Evolutionary conservation across 1,140 invertebrate genomes (phyloP).

Genomic region (Araneus ventricosus): DNA sequence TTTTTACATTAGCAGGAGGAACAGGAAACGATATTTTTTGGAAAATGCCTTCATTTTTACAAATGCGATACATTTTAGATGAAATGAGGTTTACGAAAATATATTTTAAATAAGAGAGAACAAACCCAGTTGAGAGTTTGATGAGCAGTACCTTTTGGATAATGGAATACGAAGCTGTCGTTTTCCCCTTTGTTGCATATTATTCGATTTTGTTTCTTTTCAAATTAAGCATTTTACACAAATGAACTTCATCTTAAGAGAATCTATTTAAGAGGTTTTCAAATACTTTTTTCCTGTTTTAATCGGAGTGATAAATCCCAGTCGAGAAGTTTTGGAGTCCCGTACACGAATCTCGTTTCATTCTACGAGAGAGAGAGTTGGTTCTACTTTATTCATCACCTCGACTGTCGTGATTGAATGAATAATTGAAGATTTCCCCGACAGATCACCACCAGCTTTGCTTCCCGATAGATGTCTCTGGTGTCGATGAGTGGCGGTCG

Average conservation of each 20-base stretch:
- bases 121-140: not conserved
- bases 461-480: slow-evolving; percentile 50
- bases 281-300: too few relatives aligned
- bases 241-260: too few relatives aligned
- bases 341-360: slow-evolving; percentile 3
- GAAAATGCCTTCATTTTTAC: not conserved
- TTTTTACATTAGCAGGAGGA: too few relatives aligned
- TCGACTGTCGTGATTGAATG: slow-evolving; percentile 15
- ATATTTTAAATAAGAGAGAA: not conserved
- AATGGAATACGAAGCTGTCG: too few relatives aligned
- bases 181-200: too few relatives aligned
- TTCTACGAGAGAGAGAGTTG: not conserved
- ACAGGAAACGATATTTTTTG: not conserved
- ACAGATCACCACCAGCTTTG: slow-evolving; percentile 16
- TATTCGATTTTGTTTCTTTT: not conserved
- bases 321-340: not conserved
- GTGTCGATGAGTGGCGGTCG: slow-evolving; percentile 4
- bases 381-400: slow-evolving; percentile 22
- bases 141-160: too few relatives aligned
- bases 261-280: too few relatives aligned
- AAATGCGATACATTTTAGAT: too few relatives aligned
- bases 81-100: too few relatives aligned
- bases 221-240: too few relatives aligned
- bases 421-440: slow-evolving; percentile 34
- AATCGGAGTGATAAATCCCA: not conserved